A percentile compares a stretch with the other conserved stretches of the same genome.
These are phyloP conservation scores for Amphiprion ocellaris DNA, from an alignment of 2,113 vertebrate species.

Conservation along the genomic window DNA sequence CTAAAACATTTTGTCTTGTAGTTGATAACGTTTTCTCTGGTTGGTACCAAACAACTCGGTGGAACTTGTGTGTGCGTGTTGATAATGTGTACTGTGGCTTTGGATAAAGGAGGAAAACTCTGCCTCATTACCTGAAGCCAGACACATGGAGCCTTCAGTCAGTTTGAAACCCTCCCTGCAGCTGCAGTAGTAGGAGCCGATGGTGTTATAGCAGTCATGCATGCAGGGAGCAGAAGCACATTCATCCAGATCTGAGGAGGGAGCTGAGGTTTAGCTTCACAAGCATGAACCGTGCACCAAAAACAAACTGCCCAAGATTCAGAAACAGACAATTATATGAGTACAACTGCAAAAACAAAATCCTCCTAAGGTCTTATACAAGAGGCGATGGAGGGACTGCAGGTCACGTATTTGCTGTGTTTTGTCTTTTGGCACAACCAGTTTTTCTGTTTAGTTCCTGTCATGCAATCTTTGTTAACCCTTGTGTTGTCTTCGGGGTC, in stretches of 20 bases:
- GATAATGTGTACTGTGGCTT: neutral
- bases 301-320: neutral
- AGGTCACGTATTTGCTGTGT: too few relatives aligned
- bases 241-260: conserved; percentile 88
- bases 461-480: too few relatives aligned
- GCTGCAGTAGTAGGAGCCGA: conserved; percentile 84
- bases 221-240: conserved; percentile 87
- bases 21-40: too few relatives aligned
- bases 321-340: neutral
- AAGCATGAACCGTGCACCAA: neutral
- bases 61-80: too few relatives aligned
- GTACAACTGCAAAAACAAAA: neutral
- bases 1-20: too few relatives aligned
- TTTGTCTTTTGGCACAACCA: too few relatives aligned
- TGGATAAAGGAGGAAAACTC: neutral
- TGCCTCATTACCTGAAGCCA: conserved; percentile 82
- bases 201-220: conserved; percentile 87
- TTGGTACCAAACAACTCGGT: neutral
- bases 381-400: too few relatives aligned
- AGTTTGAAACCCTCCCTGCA: conserved; percentile 87
- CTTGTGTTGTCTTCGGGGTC: too few relatives aligned
- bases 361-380: neutral
- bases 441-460: neutral
- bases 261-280: neutral
- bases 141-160: conserved; percentile 74